Conservation (phyloP, 2,113 vertebrate genomes). For the Tor tambroides region DNA sequence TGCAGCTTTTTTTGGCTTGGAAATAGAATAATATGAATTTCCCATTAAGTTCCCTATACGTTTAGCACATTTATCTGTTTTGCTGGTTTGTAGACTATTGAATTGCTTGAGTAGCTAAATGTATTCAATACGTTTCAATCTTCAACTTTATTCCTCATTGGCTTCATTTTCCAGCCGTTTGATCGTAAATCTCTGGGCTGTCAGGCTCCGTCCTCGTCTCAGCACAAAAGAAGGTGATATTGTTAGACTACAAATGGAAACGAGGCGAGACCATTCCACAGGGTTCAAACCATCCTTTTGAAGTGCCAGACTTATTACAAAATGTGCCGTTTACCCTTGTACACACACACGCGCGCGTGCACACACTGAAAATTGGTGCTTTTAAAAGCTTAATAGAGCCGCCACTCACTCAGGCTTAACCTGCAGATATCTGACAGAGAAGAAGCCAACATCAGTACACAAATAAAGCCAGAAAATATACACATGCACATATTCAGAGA, state of each 20-base stretch:
- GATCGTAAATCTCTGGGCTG: not conserved
- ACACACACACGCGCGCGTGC: not conserved
- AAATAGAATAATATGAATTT: not conserved
- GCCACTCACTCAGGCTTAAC: conserved; percentile 23
- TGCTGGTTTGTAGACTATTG: not conserved
- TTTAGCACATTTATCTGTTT: not conserved
- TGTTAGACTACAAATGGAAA: conserved; percentile 32
- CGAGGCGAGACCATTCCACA: conserved; percentile 23
- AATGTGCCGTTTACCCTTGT: conserved; percentile 43
- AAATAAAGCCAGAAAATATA: conserved; percentile 40
- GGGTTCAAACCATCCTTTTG: conserved; percentile 43
- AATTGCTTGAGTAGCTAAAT: not conserved
- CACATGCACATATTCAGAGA: conserved; percentile 15
- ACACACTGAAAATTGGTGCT: conserved; percentile 25
- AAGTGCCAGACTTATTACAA: conserved; percentile 36
- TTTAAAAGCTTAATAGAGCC: conserved; percentile 53
- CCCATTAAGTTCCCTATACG: not conserved
- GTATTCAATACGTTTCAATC: not conserved
- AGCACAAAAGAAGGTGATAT: conserved; percentile 3
- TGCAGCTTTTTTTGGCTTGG: not conserved
- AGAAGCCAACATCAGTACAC: not conserved
- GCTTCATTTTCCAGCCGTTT: conserved; percentile 22
- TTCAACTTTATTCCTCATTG: not conserved
- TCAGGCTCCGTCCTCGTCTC: not conserved
- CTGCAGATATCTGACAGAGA: not conserved